Evolutionary conservation across 1,140 invertebrate genomes (phyloP).

Genomic region (Reticulitermes speratus): DNA sequence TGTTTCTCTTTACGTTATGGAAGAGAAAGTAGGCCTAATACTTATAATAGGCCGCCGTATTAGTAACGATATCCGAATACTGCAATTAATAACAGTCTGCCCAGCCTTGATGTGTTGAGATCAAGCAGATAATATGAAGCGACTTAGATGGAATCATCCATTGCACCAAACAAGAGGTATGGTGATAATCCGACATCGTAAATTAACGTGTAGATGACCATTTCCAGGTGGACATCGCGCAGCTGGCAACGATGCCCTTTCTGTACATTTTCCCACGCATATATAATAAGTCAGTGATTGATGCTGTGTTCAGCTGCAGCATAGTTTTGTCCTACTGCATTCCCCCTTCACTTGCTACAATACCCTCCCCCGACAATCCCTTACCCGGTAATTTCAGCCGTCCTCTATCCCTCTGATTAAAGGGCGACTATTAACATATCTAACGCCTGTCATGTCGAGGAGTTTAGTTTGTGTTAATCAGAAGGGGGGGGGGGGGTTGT

Average conservation of each 20-base stretch:
- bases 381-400: not conserved
- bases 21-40: too few relatives aligned
- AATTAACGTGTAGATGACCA: not conserved
- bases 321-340: not conserved
- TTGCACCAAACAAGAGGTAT: too few relatives aligned
- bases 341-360: not conserved
- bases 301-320: not conserved
- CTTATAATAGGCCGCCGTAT: too few relatives aligned
- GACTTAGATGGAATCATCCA: too few relatives aligned
- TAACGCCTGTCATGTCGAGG: conserved; percentile 8
- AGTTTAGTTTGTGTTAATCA: not conserved
- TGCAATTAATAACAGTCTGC: too few relatives aligned
- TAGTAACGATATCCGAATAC: too few relatives aligned
- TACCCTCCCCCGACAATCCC: not conserved
- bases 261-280: too few relatives aligned
- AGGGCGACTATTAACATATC: not conserved
- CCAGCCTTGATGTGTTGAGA: too few relatives aligned
- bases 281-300: not conserved
- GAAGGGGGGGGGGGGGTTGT: not conserved
- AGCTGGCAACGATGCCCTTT: not conserved
- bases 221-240: not conserved
- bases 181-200: too few relatives aligned
- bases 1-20: too few relatives aligned
- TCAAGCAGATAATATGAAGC: too few relatives aligned
- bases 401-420: not conserved